Base-by-base conservation (phyloP, 2,797 vertebrate species). In the Decapterus maruadsi region DNA sequence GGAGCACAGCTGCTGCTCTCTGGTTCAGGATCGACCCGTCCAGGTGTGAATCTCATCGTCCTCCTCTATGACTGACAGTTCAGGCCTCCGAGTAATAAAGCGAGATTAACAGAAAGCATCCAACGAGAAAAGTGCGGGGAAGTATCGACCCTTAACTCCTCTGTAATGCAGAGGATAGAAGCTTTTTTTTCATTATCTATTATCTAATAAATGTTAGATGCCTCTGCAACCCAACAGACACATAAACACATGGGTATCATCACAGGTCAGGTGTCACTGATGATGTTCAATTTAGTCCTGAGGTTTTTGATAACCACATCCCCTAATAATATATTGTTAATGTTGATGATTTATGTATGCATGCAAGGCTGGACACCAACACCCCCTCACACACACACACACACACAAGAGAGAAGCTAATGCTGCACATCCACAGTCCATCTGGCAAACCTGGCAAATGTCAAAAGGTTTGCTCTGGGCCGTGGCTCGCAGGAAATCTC, bases 391-490 rank as follows among this genome's bases (percentile, higher is more conserved):
- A 38, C 22, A 19, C 29, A 66, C 56, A 72, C 63, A 60, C 31
- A 62, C 42, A 45, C 14, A 34, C 12, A 66, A 64, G 19, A 63
- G 43, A 61, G 29, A 53, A 31, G n/a, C 43, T 10, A 57, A 74
- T 53, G 38, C 36, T 36, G 53, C 68, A 78, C 66, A 75, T 50
- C n/a, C 53, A 58, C 53, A 72, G 42, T 60, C 83, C 87, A 88
- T 90, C 88, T 91, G 85, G 75, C 63, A 73, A 68, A 78, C 59
- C 80, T 84, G 80, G 76, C 71, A 84, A 74, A 83, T 78, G 74
- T 83, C 80, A 80, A 38, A 80, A 68, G 79, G 70, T 78, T 87
- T 66, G n/a, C 53, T 84, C 43, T 40, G 75, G 66, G 77, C 58
- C 64, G n/a, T 1, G 63, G 63, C 56, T 71, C 20, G 36, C 66